Percentiles rank a stretch among this genome's conserved stretches.
Conservation (phyloP, 1,140 invertebrate species). For the Chironomus striatipennis region DNA sequence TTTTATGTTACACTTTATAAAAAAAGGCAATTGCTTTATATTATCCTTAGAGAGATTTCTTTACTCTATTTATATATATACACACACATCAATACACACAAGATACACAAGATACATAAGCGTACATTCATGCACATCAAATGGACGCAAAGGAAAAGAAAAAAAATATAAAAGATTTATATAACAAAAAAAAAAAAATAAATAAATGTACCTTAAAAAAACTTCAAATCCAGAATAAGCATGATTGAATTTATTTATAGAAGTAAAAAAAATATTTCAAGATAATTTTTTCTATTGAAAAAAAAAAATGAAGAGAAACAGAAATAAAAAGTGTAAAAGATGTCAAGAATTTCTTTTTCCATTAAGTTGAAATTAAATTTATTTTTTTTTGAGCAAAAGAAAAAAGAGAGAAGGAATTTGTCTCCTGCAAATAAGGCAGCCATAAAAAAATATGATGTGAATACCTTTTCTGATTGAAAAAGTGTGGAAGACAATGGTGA, state of each 20-base stretch:
- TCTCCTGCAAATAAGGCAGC: neutral
- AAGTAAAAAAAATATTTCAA: too few species aligned
- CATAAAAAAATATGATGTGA: neutral
- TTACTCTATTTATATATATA: neutral
- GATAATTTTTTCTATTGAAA: neutral
- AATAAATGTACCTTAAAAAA: too few species aligned
- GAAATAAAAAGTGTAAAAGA: conserved; percentile 6
- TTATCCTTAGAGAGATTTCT: neutral
- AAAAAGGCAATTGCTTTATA: neutral
- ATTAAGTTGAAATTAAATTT: neutral
- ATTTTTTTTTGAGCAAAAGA: neutral
- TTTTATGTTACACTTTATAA: too few species aligned
- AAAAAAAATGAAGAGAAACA: neutral
- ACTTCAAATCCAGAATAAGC: too few species aligned
- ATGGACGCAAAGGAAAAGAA: neutral
- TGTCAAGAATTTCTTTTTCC: neutral
- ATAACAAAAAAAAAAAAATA: too few species aligned
- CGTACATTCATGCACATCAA: neutral
- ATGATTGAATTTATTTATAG: too few species aligned
- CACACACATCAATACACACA: neutral
- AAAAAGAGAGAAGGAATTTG: neutral
- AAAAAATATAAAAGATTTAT: neutral
- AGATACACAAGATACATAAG: neutral
- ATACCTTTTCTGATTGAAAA: conserved; percentile 5
- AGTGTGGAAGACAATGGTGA: neutral